Percentiles rank a stretch among this genome's conserved stretches.
These are phyloP conservation scores for Amblyopsis hoosieri DNA, from an alignment of 2,797 vertebrate genomes.

Conservation along the genomic window DNA sequence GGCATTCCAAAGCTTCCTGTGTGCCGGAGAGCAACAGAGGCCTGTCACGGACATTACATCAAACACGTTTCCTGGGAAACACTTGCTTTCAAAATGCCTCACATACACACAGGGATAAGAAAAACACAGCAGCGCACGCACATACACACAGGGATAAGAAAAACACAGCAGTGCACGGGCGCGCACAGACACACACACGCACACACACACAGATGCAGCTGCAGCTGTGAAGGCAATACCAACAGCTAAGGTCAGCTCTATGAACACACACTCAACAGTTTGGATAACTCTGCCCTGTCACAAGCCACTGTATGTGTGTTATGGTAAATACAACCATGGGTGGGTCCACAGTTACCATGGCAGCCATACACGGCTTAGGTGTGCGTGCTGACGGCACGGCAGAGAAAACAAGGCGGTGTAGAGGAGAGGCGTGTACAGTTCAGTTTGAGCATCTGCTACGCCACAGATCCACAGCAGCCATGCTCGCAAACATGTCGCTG, in stretches of 20 bases:
- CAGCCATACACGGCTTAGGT: not conserved
- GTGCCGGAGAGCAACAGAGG: constrained; percentile 12
- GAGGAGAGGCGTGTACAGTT: constrained; percentile 5
- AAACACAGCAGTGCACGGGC: not conserved
- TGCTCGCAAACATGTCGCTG: too few relatives aligned
- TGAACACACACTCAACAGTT: constrained; percentile 50
- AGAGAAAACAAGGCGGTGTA: not conserved
- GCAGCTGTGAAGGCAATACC: constrained; percentile 53
- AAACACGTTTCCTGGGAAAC: constrained; percentile 2
- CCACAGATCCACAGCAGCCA: constrained; percentile 11
- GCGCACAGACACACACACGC: not conserved
- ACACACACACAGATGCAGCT: not conserved
- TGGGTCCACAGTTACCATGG: not conserved
- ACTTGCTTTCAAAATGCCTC: constrained; percentile 38
- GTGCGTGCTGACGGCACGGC: not conserved
- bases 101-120: constrained; percentile 2
- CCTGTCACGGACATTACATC: constrained; percentile 2
- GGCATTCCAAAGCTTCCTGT: constrained; percentile 7
- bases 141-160: constrained; percentile 9
- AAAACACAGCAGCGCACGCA: not conserved
- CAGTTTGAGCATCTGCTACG: constrained; percentile 12
- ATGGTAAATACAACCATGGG: not conserved
- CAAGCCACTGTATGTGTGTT: constrained; percentile 19
- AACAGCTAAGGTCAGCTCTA: constrained; percentile 60
- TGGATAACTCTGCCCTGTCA: constrained; percentile 28